Conservation (phyloP, 2,113 vertebrate genomes). For the Dicerorhinus sumatrensis region DNA sequence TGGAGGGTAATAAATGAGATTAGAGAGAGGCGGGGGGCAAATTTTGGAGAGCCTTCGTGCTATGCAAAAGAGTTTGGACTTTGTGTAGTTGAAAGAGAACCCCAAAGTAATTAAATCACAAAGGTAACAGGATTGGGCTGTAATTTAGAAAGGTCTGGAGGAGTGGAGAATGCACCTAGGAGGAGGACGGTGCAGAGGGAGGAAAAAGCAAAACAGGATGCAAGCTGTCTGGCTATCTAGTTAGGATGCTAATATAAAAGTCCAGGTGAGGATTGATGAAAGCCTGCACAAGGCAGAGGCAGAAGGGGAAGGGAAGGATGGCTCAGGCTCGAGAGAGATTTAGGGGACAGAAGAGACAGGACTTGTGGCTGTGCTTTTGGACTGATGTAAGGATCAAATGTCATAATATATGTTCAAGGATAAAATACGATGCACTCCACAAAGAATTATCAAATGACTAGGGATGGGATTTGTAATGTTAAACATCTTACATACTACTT, state of each 20-base stretch:
- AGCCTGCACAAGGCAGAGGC: not conserved
- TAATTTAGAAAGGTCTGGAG: slow-evolving; percentile 7
- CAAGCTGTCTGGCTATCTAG: not conserved
- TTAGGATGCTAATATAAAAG: not conserved
- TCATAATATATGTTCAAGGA: not conserved
- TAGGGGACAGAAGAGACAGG: not conserved
- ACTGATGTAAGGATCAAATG: not conserved
- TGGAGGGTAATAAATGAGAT: not conserved
- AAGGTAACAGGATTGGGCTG: not conserved
- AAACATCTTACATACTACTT: not conserved
- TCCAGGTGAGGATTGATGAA: not conserved
- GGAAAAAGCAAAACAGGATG: not conserved
- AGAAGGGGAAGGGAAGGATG: not conserved
- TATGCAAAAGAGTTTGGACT: not conserved
- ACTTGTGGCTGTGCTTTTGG: slow-evolving; percentile 14
- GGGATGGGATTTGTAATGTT: not conserved
- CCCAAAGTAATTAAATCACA: not conserved
- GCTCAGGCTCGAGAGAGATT: not conserved
- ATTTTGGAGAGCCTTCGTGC: not conserved
- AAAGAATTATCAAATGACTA: slow-evolving; percentile 34
- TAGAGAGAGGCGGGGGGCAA: not conserved
- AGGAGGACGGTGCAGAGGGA: not conserved
- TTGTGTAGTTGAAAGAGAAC: not conserved
- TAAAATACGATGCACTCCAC: not conserved
- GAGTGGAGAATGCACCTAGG: not conserved